Percentiles rank a stretch among this genome's conserved stretches.
Conservation (phyloP, 30 jellyfish, hydroid and myxozoan species). For the Aurelia aurita complex sp. Pacific region DNA sequence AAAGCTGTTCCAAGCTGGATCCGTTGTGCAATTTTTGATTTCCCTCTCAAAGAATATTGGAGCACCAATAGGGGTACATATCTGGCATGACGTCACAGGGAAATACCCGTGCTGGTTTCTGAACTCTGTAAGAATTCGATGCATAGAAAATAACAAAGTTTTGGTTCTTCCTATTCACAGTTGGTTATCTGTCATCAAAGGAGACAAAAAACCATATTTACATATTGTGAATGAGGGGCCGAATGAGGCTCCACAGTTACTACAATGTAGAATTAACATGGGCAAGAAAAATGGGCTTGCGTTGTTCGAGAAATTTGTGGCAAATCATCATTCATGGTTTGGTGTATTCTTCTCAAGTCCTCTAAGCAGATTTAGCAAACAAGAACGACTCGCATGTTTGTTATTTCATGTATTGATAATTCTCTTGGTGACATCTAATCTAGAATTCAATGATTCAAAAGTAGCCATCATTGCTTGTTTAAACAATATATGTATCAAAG, state of each 20-base stretch:
- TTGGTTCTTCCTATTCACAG: not conserved
- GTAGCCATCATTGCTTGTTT: not conserved
- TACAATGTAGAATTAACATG: not conserved
- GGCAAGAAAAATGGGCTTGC: not conserved
- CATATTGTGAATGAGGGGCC: not conserved
- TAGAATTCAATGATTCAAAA: not conserved
- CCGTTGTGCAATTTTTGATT: slow-evolving; percentile 12
- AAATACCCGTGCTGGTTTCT: slow-evolving; percentile 54
- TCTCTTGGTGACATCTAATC: not conserved
- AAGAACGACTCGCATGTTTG: slow-evolving; percentile 2
- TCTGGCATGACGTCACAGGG: slow-evolving; percentile 64
- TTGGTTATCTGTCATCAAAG: slow-evolving; percentile 35
- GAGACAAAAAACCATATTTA: not conserved
- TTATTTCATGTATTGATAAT: slow-evolving; percentile 8
- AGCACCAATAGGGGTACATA: slow-evolving; percentile 35
- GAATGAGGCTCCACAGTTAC: not conserved
- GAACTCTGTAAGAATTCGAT: slow-evolving; percentile 3
- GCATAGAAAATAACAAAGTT: not conserved
- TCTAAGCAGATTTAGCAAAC: slow-evolving; percentile 28
- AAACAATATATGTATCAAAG: slow-evolving; percentile 3
- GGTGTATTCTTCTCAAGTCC: slow-evolving; percentile 26
- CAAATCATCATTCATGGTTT: slow-evolving; percentile 41
- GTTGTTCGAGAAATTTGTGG: not conserved
- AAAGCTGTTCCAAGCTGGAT: slow-evolving; percentile 8
- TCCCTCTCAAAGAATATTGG: slow-evolving; percentile 45